Evolutionary conservation across 2,797 vertebrate genomes (phyloP).

Genomic region (Helostoma temminkii): DNA sequence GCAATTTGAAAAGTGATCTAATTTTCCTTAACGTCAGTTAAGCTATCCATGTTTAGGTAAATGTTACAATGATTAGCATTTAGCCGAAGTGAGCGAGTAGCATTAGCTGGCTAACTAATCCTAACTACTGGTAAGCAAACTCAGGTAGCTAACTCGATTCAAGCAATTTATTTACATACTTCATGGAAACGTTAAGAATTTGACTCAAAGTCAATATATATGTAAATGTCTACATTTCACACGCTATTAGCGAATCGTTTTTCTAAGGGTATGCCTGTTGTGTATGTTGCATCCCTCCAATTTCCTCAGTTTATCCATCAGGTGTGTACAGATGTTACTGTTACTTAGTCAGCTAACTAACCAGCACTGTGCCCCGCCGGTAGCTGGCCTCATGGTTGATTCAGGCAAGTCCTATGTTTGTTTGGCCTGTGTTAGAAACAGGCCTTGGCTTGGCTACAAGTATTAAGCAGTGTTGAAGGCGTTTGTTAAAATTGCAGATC

Average conservation of each 20-base stretch:
- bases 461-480: neutral
- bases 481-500: neutral
- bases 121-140: constrained; percentile 9
- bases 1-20: neutral
- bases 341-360: neutral
- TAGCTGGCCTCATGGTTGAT: constrained; percentile 24
- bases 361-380: neutral
- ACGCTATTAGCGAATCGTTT: constrained; percentile 17
- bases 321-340: neutral
- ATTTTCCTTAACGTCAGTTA: neutral
- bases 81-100: constrained; percentile 31
- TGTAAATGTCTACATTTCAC: neutral
- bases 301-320: neutral
- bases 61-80: constrained; percentile 51
- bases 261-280: neutral
- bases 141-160: neutral
- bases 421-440: constrained; percentile 17
- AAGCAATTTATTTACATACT: neutral
- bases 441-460: constrained; percentile 29
- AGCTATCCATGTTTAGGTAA: constrained; percentile 14
- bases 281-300: fast-evolving
- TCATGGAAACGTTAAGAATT: neutral
- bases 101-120: constrained; percentile 49
- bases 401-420: constrained; percentile 52
- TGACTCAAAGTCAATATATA: neutral